A percentile compares a stretch with the other conserved stretches of the same genome.
These are phyloP conservation scores for Enteromius treurensis DNA, from an alignment of 2,797 vertebrate genomes.

Conservation along the genomic window DNA sequence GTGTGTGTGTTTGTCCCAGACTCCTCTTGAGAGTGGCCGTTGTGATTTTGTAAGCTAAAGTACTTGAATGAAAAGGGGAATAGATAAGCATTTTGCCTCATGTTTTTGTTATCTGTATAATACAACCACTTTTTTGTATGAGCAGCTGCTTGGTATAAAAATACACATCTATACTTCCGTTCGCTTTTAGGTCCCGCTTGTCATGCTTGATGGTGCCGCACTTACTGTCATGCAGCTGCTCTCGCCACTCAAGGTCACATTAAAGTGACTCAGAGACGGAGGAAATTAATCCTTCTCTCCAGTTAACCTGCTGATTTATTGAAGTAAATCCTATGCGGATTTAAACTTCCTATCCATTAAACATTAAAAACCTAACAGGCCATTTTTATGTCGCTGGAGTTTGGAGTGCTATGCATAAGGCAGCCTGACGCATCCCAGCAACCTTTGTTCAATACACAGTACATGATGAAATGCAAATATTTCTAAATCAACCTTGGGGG, in stretches of 20 bases:
- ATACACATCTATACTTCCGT: constrained; percentile 47
- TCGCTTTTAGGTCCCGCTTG: constrained; percentile 23
- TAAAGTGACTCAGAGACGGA: constrained; percentile 11
- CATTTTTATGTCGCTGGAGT: not conserved
- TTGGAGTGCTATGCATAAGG: not conserved
- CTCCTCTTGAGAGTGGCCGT: constrained; percentile 31
- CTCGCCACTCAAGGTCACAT: constrained; percentile 40
- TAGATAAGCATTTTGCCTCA: constrained; percentile 22
- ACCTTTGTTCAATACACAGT: constrained; percentile 29
- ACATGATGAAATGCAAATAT: constrained; percentile 30
- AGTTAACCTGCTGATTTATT: constrained; percentile 11
- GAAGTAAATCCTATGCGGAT: not conserved
- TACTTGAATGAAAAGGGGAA: constrained; percentile 27
- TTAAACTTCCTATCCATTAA: not conserved
- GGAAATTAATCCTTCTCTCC: constrained; percentile 8
- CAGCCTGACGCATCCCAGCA: not conserved
- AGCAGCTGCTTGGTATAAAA: constrained; percentile 45
- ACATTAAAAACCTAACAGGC: not conserved
- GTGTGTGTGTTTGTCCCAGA: constrained; percentile 33
- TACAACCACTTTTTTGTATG: constrained; percentile 6
- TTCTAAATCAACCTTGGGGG: constrained; percentile 17
- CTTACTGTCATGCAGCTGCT: constrained; percentile 44
- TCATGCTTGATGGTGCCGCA: constrained; percentile 31
- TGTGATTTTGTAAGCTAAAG: constrained; percentile 28
- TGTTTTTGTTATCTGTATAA: constrained; percentile 27